Conservation (phyloP, 2,797 vertebrate genomes). For the Aphelocoma californica region DNA sequence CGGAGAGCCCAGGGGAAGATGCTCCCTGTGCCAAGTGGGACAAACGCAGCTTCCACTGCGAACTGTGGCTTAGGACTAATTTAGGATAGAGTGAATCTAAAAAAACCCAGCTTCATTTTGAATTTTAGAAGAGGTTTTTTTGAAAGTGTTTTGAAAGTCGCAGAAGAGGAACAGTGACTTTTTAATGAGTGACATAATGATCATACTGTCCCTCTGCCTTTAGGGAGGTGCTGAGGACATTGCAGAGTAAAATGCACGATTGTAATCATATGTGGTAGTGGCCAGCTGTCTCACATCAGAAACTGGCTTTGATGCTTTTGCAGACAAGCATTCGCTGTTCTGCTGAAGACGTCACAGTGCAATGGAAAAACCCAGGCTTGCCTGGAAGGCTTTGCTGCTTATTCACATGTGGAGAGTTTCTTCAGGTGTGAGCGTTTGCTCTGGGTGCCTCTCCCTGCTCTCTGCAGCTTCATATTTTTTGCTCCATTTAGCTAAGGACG, state of each 20-base stretch:
- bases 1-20: not conserved
- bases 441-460: not conserved
- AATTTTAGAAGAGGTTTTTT: not conserved
- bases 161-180: not conserved
- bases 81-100: not conserved
- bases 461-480: not conserved
- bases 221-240: not conserved
- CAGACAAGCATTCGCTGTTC: not conserved
- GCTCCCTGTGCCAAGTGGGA: rapidly evolving
- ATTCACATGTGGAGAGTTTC: not conserved
- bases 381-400: not conserved
- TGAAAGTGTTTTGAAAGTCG: not conserved
- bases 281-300: not conserved
- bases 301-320: not conserved
- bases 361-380: conserved; percentile 19
- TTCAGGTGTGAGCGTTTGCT: not conserved
- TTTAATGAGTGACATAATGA: not conserved
- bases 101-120: not conserved
- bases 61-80: not conserved
- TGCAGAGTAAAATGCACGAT: not conserved
- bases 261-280: rapidly evolving
- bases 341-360: not conserved
- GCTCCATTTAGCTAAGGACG: not conserved
- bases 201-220: not conserved
- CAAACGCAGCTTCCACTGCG: not conserved